Evolutionary conservation across 2,888 invertebrate species (phyloP).

Genomic region (Erebia ligea): DNA sequence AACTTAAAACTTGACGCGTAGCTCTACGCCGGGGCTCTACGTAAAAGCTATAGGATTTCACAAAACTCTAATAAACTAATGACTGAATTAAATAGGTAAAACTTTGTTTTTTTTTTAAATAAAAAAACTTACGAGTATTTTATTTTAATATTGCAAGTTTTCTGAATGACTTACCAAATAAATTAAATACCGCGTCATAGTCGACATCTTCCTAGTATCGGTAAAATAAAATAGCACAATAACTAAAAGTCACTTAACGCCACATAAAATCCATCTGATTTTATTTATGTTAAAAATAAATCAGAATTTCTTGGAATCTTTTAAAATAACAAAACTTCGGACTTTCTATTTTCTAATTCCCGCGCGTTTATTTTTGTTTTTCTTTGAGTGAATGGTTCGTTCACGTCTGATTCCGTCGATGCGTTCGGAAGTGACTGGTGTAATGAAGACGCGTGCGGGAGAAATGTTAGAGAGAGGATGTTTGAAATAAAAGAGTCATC

Average conservation of each 20-base stretch:
- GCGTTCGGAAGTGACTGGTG: constrained; percentile 29
- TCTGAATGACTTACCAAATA: constrained; percentile 39
- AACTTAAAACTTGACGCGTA: constrained; percentile 8
- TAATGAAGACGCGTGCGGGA: constrained; percentile 13
- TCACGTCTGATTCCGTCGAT: constrained; percentile 26
- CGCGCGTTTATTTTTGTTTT: constrained; percentile 24
- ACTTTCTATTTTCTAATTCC: constrained; percentile 17
- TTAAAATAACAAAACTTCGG: neutral
- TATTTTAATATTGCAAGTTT: neutral
- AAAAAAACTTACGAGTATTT: neutral
- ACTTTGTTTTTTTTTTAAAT: neutral
- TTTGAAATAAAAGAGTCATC: constrained; percentile 14
- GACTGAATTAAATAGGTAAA: neutral
- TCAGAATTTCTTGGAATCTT: neutral
- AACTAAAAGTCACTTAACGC: constrained; percentile 3
- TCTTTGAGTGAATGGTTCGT: constrained; percentile 19
- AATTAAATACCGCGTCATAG: constrained; percentile 39
- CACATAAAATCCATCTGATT: constrained; percentile 22
- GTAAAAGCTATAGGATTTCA: neutral
- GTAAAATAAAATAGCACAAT: constrained; percentile 15
- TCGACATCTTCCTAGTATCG: constrained; percentile 29
- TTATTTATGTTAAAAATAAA: constrained; percentile 5
- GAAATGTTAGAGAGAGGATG: constrained; percentile 15
- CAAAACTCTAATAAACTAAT: too few species aligned
- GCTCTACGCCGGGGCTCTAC: neutral